A percentile compares a stretch with the other conserved stretches of the same genome.
Evolutionary conservation across 1,140 invertebrate genomes (phyloP).

Genomic region (Coelopa frigida): DNA sequence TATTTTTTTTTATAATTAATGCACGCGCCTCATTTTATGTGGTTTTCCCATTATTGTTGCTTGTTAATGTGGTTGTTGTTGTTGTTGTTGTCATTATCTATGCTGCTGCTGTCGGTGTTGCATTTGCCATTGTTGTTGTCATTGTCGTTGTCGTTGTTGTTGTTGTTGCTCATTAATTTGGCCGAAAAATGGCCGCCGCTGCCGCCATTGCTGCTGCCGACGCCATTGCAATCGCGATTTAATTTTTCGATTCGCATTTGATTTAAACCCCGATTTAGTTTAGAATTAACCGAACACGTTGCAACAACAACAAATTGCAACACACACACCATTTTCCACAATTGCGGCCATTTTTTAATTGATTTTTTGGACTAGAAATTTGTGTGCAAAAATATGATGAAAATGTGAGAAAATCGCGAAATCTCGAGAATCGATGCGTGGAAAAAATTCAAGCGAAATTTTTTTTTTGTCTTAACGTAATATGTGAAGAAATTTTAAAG

Average conservation of each 20-base stretch:
- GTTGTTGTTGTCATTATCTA: not conserved
- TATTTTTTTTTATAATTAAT: not conserved
- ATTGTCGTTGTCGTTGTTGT: slow-evolving; percentile 4
- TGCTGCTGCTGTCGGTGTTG: slow-evolving; percentile 2
- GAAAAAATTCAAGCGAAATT: too few relatives aligned
- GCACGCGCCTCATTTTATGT: not conserved
- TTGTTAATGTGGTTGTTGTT: slow-evolving; percentile 8
- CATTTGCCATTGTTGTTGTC: slow-evolving; percentile 4
- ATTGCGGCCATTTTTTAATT: too few relatives aligned
- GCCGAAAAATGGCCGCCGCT: not conserved
- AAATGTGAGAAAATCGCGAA: too few relatives aligned
- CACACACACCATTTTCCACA: too few relatives aligned
- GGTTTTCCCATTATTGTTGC: not conserved
- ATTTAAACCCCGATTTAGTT: slow-evolving; percentile 12
- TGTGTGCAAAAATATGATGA: too few relatives aligned
- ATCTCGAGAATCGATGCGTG: too few relatives aligned
- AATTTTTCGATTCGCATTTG: slow-evolving; percentile 2
- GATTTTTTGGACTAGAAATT: too few relatives aligned
- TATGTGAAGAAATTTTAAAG: too few relatives aligned
- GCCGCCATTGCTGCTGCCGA: not conserved
- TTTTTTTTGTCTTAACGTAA: too few relatives aligned
- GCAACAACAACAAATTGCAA: too few relatives aligned
- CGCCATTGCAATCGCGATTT: not conserved
- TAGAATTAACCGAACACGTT: slow-evolving; percentile 16
- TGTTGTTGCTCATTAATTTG: slow-evolving; percentile 5